Evolutionary conservation across 2,888 invertebrate species (phyloP), one percentile per base, ranked within the genome.

Genomic region (Chymomyza amoena): DNA sequence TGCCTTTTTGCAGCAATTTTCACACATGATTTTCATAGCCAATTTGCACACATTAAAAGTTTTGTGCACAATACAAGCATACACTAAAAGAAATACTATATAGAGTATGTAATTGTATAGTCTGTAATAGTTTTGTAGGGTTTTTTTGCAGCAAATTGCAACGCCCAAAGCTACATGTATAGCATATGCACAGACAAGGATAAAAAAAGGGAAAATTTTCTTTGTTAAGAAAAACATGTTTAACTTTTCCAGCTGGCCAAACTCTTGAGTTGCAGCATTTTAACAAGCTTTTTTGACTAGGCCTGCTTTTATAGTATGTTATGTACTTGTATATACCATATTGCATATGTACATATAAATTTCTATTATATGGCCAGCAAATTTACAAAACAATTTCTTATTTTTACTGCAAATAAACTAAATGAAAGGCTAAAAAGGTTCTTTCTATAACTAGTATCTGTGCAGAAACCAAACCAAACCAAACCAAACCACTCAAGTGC

Each of bases 21-120:
- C 81, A 83, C 81, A 82, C 81, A 82, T 83, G 81, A 82, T 83
- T 82, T 83, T 83, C 74, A 80, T 82, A 66, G 80, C 81, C 84
- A 84, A 84, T 84, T 84, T 84, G 81, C 83, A 84, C 83, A 84
- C 84, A 84, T 84, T 84, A 84, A 81, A 81, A 83, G 78, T 81
- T 81, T 73, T 60, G 51, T 50, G 57, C 57, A 20, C 20, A 20
- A 57, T 18, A 25, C 28, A 57, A 6, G 25, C 57, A 57, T 20
- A 28, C 57, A 57, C 18, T 13, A 0, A 57, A 2, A 25, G 6
- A 57, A 57, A 13, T 25, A 18, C 20, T 25, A 7, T 45, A 20
- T 20, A 25, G 0, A 16, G 52, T 25, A 0, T 56, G 18, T 25
- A 25, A 6, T 25, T 25, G 51, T n/a, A 25, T 25, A 25, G 25